Conservation (phyloP, 2,797 vertebrate species). For the Tragelaphus eurycerus region DNA sequence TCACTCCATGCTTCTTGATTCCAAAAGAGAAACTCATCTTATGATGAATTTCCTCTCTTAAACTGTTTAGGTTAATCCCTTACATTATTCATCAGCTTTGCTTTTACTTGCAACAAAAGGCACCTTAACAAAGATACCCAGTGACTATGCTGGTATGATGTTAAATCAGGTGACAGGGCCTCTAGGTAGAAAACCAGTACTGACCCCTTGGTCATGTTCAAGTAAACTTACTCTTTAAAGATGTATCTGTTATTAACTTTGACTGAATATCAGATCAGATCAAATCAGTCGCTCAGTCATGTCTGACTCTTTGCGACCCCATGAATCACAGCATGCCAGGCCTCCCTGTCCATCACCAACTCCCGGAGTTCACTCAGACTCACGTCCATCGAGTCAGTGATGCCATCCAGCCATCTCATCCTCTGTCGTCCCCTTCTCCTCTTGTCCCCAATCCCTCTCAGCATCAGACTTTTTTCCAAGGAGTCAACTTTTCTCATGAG, state of each 20-base stretch:
- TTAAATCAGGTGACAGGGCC: not conserved
- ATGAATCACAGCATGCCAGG: too few species aligned
- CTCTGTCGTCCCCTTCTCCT: too few species aligned
- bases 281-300: too few species aligned
- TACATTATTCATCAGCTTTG: not conserved
- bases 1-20: not conserved
- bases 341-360: too few species aligned
- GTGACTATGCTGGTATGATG: not conserved
- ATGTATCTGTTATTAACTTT: not conserved
- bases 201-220: not conserved
- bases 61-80: not conserved
- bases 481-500: too few species aligned
- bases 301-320: too few species aligned
- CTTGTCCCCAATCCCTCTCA: too few species aligned
- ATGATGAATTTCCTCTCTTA: not conserved
- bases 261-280: not conserved
- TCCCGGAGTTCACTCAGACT: too few species aligned
- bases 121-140: not conserved
- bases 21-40: not conserved
- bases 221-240: not conserved
- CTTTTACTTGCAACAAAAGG: not conserved
- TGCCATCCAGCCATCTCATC: too few species aligned
- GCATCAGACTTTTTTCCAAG: too few species aligned
- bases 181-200: not conserved
- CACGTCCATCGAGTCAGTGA: too few species aligned